Evolutionary conservation across 2,797 vertebrate species (phyloP).

Genomic region (Crocidura indochinensis): DNA sequence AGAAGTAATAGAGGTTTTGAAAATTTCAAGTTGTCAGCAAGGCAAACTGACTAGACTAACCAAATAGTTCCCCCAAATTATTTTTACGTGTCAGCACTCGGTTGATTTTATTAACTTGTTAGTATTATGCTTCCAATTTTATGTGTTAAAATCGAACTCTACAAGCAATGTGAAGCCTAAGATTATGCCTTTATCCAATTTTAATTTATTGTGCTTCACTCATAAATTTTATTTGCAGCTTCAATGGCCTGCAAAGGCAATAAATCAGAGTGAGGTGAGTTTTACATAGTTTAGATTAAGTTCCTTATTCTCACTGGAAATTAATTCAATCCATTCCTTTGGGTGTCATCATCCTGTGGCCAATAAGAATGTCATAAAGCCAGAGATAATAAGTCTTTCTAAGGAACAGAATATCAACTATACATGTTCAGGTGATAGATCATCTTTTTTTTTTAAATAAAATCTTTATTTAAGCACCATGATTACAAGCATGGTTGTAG

Average conservation of each 20-base stretch:
- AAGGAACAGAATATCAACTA: background rate
- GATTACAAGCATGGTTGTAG: too few relatives aligned
- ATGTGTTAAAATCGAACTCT: constrained; percentile 88
- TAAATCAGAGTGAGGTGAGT: constrained; percentile 88
- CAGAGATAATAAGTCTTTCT: constrained; percentile 4
- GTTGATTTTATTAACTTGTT: constrained; percentile 91
- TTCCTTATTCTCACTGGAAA: constrained; percentile 85
- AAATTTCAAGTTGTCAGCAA: constrained; percentile 91
- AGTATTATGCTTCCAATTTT: constrained; percentile 89
- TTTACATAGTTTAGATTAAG: constrained; percentile 85
- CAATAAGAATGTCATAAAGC: constrained; percentile 17
- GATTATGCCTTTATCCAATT: constrained; percentile 88
- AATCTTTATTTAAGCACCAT: too few relatives aligned
- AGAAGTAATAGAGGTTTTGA: constrained; percentile 86
- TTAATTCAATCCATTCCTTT: constrained; percentile 67
- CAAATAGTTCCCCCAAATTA: constrained; percentile 88
- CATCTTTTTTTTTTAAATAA: background rate
- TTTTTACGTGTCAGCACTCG: constrained; percentile 91
- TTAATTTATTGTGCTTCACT: constrained; percentile 91
- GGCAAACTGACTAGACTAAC: constrained; percentile 88
- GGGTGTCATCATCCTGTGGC: constrained; percentile 37
- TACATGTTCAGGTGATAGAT: background rate
- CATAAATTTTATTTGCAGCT: constrained; percentile 91
- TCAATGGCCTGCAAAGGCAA: constrained; percentile 88
- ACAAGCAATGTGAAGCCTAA: constrained; percentile 87